Evolutionary conservation across 2,888 invertebrate genomes (phyloP).

Genomic region (Tethea ocularis): DNA sequence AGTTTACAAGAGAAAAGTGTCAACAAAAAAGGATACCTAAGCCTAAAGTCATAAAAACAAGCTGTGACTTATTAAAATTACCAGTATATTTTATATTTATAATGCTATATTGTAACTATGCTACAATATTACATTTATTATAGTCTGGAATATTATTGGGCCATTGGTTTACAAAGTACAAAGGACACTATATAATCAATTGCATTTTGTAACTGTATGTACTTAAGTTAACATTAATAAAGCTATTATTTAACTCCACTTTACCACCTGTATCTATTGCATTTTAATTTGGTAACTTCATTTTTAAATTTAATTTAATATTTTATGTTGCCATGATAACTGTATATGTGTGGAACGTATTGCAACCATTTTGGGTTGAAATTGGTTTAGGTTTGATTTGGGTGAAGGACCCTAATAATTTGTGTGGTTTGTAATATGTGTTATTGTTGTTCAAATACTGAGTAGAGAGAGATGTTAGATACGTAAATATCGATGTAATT

Average conservation of each 20-base stretch:
- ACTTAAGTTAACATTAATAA: conserved; percentile 27
- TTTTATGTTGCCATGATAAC: background rate
- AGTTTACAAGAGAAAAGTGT: too few relatives aligned
- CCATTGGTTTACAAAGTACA: conserved; percentile 15
- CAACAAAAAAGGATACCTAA: background rate
- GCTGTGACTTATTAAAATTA: background rate
- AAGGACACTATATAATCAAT: conserved; percentile 18
- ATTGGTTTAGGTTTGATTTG: background rate
- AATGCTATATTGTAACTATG: background rate
- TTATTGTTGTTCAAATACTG: background rate
- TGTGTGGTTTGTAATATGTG: background rate
- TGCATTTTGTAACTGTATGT: conserved; percentile 34
- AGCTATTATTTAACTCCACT: conserved; percentile 19
- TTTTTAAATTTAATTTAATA: background rate
- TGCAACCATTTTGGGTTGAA: background rate
- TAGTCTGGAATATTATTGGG: background rate
- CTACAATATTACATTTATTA: background rate
- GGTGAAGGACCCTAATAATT: background rate
- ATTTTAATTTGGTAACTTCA: conserved; percentile 15
- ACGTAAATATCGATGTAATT: background rate
- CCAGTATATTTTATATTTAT: background rate
- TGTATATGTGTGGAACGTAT: background rate
- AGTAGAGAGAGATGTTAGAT: background rate
- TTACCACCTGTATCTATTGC: conserved; percentile 13
- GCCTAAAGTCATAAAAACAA: background rate